These are phyloP conservation scores for Drosophila mettleri DNA, from an alignment of 2,888 invertebrate species.

Conservation along the genomic window DNA sequence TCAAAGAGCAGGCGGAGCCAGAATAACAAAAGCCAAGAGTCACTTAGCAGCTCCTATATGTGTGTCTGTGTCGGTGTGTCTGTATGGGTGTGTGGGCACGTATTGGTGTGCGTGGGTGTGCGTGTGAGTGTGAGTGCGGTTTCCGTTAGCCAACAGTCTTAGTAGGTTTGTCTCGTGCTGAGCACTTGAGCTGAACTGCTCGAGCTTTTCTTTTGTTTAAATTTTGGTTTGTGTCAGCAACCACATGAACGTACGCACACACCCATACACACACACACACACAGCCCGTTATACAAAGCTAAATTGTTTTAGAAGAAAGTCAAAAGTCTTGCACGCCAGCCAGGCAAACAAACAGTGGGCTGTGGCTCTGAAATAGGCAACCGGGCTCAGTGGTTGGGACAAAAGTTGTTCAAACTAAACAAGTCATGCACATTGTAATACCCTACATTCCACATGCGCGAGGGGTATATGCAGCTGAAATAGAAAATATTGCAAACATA, in stretches of 20 bases:
- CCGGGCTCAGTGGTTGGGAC: constrained; percentile 33
- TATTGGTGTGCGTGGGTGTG: constrained; percentile 34
- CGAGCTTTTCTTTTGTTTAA: constrained; percentile 77
- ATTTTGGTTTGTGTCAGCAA: constrained; percentile 80
- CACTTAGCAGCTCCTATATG: constrained; percentile 66
- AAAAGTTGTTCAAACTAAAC: constrained; percentile 74
- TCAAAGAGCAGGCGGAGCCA: constrained; percentile 65
- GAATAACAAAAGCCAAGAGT: constrained; percentile 74
- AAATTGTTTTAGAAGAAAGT: constrained; percentile 81
- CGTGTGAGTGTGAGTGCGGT: constrained; percentile 67
- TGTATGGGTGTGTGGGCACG: constrained; percentile 17
- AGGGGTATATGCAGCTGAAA: neutral
- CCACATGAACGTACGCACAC: constrained; percentile 69
- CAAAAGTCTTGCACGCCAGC: constrained; percentile 69
- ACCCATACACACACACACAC: constrained; percentile 20
- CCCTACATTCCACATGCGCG: constrained; percentile 19
- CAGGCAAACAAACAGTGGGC: constrained; percentile 61
- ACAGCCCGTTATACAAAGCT: constrained; percentile 57
- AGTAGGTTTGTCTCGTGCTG: constrained; percentile 72
- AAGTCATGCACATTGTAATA: constrained; percentile 69
- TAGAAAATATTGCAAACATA: no score
- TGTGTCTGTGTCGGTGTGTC: constrained; percentile 23
- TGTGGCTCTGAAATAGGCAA: constrained; percentile 50
- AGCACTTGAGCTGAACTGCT: constrained; percentile 67
- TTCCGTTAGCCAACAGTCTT: constrained; percentile 81